Conservation (phyloP, 2,113 vertebrate genomes). For the Mormyrus iriodes region DNA sequence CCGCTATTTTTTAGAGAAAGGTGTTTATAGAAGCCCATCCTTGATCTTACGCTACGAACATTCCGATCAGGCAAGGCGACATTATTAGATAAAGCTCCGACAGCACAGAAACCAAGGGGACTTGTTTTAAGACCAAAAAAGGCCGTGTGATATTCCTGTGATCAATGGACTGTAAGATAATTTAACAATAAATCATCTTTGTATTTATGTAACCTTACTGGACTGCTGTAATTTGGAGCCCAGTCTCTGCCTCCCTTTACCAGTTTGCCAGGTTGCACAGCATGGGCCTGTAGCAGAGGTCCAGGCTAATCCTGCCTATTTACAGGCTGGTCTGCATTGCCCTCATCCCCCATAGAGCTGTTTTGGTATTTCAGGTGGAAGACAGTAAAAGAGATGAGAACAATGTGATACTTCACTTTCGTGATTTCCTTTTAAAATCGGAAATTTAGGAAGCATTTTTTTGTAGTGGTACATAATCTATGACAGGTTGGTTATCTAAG, state of each 20-base stretch:
- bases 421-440: not conserved
- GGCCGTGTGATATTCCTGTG: conserved; percentile 45
- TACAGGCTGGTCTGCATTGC: not conserved
- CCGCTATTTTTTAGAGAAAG: not conserved
- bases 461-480: not conserved
- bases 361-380: not conserved
- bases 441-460: not conserved
- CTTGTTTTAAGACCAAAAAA: conserved; percentile 21
- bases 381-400: not conserved
- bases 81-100: conserved; percentile 34
- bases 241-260: not conserved
- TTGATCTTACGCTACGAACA: conserved; percentile 28
- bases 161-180: conserved; percentile 51
- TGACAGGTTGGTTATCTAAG: not conserved
- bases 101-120: conserved; percentile 31
- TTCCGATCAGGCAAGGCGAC: conserved; percentile 35
- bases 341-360: not conserved
- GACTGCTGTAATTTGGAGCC: conserved; percentile 40
- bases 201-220: conserved; percentile 54
- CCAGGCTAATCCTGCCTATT: not conserved
- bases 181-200: conserved; percentile 51
- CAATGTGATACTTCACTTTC: not conserved
- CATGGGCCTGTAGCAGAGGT: not conserved
- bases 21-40: conserved; percentile 30
- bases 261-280: not conserved